Evolutionary conservation across 1,140 invertebrate species (phyloP), one percentile per base, ranked within the genome.

Genomic region (Hesperophylax magnus): DNA sequence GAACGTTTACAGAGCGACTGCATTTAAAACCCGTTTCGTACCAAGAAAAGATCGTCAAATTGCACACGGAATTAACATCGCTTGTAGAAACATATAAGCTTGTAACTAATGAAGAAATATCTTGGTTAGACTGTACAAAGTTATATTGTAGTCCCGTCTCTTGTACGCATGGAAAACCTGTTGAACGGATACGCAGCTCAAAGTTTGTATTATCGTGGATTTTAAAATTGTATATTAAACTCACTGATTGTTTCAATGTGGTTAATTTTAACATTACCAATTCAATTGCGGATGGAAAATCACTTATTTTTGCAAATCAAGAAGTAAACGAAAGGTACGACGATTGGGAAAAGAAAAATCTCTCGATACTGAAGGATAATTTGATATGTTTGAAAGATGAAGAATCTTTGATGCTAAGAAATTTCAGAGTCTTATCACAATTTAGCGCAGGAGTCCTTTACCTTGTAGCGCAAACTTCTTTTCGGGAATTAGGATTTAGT

Each of bases 1-100:
- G 91, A 0, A 91, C 91, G 3, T 91, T 91, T 79, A 89, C 89
- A 0, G 90, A 92, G 76, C 85, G 91, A 53, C 87, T 90, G 65
- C 82, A 87, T 20, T 88, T 90, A 18, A 85, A 86, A 39, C 88
- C 90, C n/a, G 87, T 90, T 72, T 88, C 88, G 20, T 75, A 89
- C 0, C 86, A 89, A 60, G 89, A 91, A 60, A 91, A 91, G 83
- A 85, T 89, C 0, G 86, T 85, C 22, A 88, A 87, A 78, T 65
- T 81, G 14, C 18, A 79, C 3, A 53, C 65, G 20, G 72, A 79
- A 78, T 84, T 90, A 20, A 87, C 86, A 78, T 78, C 82, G 14
- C 86, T 88, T 39, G 83, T 88, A 5, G 85, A 87, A 81, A 86
- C 86, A 2, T 88, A 88, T 79, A 80, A 87, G 2, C 76, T 88